Evolutionary conservation across 2,113 vertebrate species (phyloP), one percentile per base, ranked within the genome.

Genomic region (Menura novaehollandiae): DNA sequence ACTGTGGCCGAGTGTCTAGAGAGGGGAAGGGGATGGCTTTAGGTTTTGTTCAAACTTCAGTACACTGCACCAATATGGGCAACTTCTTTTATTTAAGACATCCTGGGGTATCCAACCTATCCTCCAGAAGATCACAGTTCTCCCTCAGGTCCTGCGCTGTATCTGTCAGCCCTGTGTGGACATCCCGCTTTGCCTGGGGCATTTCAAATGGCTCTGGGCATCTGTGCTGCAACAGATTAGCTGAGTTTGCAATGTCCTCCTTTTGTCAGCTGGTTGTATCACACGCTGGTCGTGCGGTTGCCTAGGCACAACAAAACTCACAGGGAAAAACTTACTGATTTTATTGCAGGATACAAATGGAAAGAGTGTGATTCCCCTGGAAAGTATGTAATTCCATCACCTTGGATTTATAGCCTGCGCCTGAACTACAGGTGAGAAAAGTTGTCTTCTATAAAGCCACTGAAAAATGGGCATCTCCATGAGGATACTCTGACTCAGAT

Each of bases 281-380:
- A 33, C 27, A 32, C 0, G 0, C 28, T 8, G 47, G 18, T 20
- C 2, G 3, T 72, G 52, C 21, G 44, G 44, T 63, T 94, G 32
- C 33, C n/a, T 19, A 72, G 74, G 64, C 51, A 67, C 72, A 83
- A 15, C 21, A 71, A 81, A 93, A 71, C 15, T 67, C 27, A 28
- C 7, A 11, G 41, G 21, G 18, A 32, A 93, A 80, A 76, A 24
- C 28, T 39, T 28, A 35, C 21, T 30, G 51, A 73, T 77, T 85
- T 82, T 83, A 80, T 17, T 47, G 9, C 68, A 92, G 72, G 35
- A 67, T 56, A 35, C 6, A 32, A 84, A 59, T 30, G 17, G 47
- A 83, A 94, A 91, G 55, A 62, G 30, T 6, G 11, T 74, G 52
- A 78, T 63, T 92, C 30, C 85, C 28, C 59, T 84, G 35, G 24